Base-by-base conservation (phyloP, 2,888 invertebrate genomes). In the Chaitophorus viminalis region DNA sequence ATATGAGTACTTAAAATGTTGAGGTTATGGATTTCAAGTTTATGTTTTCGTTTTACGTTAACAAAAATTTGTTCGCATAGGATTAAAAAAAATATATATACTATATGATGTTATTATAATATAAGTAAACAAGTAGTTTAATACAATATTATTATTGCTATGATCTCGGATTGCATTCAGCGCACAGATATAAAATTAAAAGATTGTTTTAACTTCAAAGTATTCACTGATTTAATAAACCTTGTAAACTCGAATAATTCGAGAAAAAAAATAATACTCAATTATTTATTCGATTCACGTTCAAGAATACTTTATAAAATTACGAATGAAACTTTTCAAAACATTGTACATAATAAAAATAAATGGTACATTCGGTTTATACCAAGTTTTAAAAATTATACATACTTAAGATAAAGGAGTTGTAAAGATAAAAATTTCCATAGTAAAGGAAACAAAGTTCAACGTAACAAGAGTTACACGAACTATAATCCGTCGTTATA, bases 401-500 rank as follows among this genome's bases (percentile, higher is more conserved):
- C 84, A 31, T 46, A 76, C 65, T 76, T 76, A 84, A 75, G 54
- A 39, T 39, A 76, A 84, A 84, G 65, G n/a, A 76, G 74, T 74
- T 83, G 29, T 65, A 74, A n/a, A 65, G 17, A 83, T 75, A 77
- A 68, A 84, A 68, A 84, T 84, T 84, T 77, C 65, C 76, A 65
- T 76, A 65, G 76, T 65, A 65, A 46, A 17, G 83, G 46, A 46
- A 76, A 46, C 33, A 77, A 77, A 68, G 76, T 77, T 77, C 46
- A 33, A n/a, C 36, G 39, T n/a, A n/a, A n/a, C n/a, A n/a, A n/a
- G n/a, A n/a, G 31, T 84, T 68, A 65, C 25, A 33, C n/a, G 77
- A 84, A 84, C 76, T 76, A 46, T 46, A 84, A 84, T 76, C 65
- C 65, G 76, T 84, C 76, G 76, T 84, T 83, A 75, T 60, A 74